Percentiles rank a stretch among this genome's conserved stretches.
phyloP scores from a whole-genome alignment of 2,113 vertebrate genomes.

The Dinomys branickii region DNA sequence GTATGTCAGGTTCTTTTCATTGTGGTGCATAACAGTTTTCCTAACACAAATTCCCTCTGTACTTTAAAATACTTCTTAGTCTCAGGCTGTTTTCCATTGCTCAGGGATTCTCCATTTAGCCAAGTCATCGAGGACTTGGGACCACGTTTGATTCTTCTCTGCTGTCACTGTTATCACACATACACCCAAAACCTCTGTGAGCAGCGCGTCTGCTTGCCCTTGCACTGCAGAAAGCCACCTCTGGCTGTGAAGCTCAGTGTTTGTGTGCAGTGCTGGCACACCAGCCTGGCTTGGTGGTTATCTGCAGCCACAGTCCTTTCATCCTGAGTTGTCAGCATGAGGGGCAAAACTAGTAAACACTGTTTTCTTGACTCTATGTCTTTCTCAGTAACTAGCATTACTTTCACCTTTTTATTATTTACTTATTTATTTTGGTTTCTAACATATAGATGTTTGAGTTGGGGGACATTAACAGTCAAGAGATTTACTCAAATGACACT shows the following conservation, averaged over 20 bases:
- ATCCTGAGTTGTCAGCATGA: neutral
- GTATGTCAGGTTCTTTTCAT: neutral
- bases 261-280: neutral
- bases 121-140: neutral
- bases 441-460: neutral
- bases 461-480: neutral
- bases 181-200: neutral
- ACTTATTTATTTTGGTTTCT: neutral
- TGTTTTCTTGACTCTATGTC: neutral
- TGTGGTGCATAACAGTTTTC: neutral
- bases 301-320: neutral
- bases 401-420: neutral
- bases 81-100: neutral
- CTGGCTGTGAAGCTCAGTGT: neutral
- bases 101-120: neutral
- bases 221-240: neutral
- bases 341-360: neutral
- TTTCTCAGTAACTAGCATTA: neutral
- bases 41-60: neutral
- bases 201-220: neutral
- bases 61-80: neutral
- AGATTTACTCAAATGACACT: constrained; percentile 19
- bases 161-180: neutral
- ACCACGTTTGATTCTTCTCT: neutral
- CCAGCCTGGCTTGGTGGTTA: neutral